Conservation (phyloP, 2,797 vertebrate species). For the Malurus leucopterus region DNA sequence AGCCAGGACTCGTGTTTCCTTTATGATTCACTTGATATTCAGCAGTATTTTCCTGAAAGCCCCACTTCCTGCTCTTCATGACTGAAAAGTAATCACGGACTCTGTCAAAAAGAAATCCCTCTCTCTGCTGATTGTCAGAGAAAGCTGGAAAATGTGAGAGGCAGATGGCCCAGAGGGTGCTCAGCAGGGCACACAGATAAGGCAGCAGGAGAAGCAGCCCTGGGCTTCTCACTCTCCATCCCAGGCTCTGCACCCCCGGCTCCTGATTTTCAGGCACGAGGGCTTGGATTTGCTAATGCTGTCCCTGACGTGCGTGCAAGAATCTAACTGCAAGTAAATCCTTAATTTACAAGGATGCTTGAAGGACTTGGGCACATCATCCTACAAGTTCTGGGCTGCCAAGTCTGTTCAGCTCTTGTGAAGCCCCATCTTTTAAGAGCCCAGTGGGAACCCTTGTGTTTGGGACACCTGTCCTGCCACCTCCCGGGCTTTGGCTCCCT, state of each 20-base stretch:
- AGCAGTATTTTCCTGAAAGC: background rate
- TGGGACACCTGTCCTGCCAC: fast-evolving
- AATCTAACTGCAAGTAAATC: background rate
- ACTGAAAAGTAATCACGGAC: background rate
- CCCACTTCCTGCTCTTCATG: background rate
- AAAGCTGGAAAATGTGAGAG: background rate
- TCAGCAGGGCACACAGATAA: background rate
- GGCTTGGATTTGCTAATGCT: background rate
- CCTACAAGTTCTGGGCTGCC: background rate
- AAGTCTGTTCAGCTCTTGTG: background rate
- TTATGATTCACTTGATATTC: background rate
- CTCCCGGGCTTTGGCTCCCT: background rate
- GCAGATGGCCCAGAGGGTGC: background rate
- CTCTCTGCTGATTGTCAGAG: background rate
- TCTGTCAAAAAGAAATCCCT: background rate
- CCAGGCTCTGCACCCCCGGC: background rate
- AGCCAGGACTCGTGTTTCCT: background rate
- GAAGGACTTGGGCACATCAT: background rate
- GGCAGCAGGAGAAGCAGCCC: background rate
- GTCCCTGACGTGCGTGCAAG: background rate
- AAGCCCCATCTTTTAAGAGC: background rate
- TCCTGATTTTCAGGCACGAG: background rate
- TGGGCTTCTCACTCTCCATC: background rate
- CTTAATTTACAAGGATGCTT: background rate
- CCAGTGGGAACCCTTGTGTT: fast-evolving